Percentiles rank a stretch among this genome's conserved stretches.
Evolutionary conservation across 2,888 invertebrate species (phyloP).

Genomic region (Poecilus cupreus): DNA sequence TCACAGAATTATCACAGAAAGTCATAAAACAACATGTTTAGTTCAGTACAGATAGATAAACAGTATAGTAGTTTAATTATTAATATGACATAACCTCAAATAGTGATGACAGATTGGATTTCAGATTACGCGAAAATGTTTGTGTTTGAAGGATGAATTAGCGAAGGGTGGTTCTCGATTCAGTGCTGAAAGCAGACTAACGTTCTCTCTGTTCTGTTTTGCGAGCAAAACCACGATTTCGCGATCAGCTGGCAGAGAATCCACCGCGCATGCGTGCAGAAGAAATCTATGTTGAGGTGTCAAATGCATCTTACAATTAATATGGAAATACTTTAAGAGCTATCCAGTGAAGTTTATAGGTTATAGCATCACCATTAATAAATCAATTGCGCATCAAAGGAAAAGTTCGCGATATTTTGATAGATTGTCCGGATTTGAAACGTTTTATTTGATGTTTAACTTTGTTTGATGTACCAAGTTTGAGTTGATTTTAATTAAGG

Average conservation of each 20-base stretch:
- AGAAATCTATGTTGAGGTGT: conserved; percentile 91
- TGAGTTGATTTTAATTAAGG: conserved; percentile 33
- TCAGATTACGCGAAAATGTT: neutral
- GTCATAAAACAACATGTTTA: neutral
- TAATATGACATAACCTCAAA: neutral
- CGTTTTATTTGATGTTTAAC: conserved; percentile 45
- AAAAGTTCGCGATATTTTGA: conserved; percentile 20
- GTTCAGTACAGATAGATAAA: neutral
- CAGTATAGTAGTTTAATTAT: neutral
- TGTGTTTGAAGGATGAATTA: neutral
- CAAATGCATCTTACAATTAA: conserved; percentile 86
- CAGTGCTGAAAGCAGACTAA: conserved; percentile 6
- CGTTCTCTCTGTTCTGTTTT: neutral
- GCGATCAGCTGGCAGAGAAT: neutral
- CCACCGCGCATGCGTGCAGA: conserved; percentile 72
- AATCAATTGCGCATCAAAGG: neutral
- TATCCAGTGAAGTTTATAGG: neutral
- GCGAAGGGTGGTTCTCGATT: neutral
- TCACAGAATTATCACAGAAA: neutral
- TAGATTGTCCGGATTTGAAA: conserved; percentile 1
- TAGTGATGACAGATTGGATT: neutral
- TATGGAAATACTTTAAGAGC: neutral
- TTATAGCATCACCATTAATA: neutral
- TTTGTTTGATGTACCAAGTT: conserved; percentile 39
- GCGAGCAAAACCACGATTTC: neutral